Conservation (phyloP, 2,888 invertebrate species). For the Pocota personata region DNA sequence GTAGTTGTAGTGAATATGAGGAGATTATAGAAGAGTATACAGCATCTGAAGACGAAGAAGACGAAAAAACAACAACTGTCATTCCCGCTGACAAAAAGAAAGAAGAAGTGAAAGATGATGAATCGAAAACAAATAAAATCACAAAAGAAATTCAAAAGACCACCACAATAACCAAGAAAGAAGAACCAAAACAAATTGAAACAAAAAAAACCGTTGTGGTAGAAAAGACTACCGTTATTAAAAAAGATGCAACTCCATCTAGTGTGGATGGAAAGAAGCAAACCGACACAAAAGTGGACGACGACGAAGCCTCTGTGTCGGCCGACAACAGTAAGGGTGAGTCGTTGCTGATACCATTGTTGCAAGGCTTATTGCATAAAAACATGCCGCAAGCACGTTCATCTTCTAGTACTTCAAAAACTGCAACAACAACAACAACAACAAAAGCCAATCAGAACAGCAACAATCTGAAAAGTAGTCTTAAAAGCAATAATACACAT, state of each 20-base stretch:
- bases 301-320: slow-evolving; percentile 36
- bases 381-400: slow-evolving; percentile 76
- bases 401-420: slow-evolving; percentile 61
- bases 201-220: slow-evolving; percentile 43
- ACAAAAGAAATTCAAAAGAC: slow-evolving; percentile 63
- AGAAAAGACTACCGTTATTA: slow-evolving; percentile 49
- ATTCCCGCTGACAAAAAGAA: slow-evolving; percentile 21
- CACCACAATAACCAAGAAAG: slow-evolving; percentile 62
- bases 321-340: slow-evolving; percentile 86
- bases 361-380: slow-evolving; percentile 86
- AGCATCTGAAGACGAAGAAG: slow-evolving; percentile 77
- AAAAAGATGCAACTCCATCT: slow-evolving; percentile 45
- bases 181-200: slow-evolving; percentile 49
- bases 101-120: slow-evolving; percentile 72
- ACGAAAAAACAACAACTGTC: slow-evolving; percentile 49
- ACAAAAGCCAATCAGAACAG: slow-evolving; percentile 73
- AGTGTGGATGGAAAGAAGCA: slow-evolving; percentile 50
- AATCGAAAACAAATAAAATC: slow-evolving; percentile 45
- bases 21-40: slow-evolving; percentile 82
- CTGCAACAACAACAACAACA: slow-evolving; percentile 69
- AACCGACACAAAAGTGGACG: slow-evolving; percentile 25
- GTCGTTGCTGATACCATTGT: slow-evolving; percentile 88
- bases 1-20: slow-evolving; percentile 81
- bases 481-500: slow-evolving; percentile 64
- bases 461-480: slow-evolving; percentile 70